Conservation (phyloP, 2,888 invertebrate genomes). For the Ptychoptera albimana region DNA sequence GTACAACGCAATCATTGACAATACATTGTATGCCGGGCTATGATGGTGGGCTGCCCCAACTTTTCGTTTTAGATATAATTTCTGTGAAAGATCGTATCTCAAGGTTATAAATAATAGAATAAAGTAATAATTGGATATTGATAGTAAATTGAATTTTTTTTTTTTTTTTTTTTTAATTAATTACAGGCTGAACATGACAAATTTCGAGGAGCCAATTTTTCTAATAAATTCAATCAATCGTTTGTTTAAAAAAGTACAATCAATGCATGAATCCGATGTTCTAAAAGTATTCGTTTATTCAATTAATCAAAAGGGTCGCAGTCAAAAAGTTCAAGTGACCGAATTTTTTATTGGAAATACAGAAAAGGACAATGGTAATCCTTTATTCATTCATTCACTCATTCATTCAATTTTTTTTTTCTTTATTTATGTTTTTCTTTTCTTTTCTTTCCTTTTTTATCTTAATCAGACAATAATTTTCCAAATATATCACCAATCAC, state of each 20-base stretch:
- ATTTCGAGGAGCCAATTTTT: slow-evolving; percentile 5
- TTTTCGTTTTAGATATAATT: slow-evolving; percentile 6
- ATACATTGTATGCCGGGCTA: slow-evolving; percentile 7
- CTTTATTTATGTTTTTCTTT: neutral
- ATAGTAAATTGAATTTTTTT: no score
- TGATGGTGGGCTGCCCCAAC: slow-evolving; percentile 8
- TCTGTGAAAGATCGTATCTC: slow-evolving; percentile 6
- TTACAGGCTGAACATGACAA: slow-evolving; percentile 7
- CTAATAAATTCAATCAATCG: slow-evolving; percentile 5
- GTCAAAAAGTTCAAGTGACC: slow-evolving; percentile 5
- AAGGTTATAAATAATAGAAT: slow-evolving; percentile 1
- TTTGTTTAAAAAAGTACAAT: slow-evolving; percentile 4
- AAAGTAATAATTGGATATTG: neutral
- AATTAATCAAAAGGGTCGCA: slow-evolving; percentile 8
- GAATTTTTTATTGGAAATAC: slow-evolving; percentile 8
- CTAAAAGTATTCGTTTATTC: slow-evolving; percentile 6
- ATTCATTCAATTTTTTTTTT: no score
- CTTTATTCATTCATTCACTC: neutral
- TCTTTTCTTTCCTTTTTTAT: no score
- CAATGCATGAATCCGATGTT: slow-evolving; percentile 6
- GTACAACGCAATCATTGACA: slow-evolving; percentile 5
- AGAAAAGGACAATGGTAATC: slow-evolving; percentile 2
- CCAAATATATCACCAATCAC: slow-evolving; percentile 1
- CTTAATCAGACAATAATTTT: no score
- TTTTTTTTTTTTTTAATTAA: neutral